Percentiles rank a stretch among this genome's conserved stretches.
These are phyloP conservation scores for Callipepla californica DNA, from an alignment of 2,113 vertebrate genomes.

Conservation along the genomic window DNA sequence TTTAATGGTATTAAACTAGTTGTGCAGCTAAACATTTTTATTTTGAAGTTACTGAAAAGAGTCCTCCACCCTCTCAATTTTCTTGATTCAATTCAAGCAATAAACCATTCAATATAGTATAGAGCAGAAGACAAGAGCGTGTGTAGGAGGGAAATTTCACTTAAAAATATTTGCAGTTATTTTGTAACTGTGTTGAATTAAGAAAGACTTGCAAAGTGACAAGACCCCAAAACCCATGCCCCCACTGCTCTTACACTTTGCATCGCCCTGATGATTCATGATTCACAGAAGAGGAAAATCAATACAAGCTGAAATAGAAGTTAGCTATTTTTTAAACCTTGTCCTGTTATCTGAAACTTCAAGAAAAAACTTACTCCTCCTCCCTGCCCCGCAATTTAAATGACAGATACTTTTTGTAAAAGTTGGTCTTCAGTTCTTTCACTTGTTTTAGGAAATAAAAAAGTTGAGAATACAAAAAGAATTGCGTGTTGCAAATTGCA, in stretches of 20 bases:
- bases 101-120: neutral
- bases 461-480: neutral
- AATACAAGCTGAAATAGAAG: neutral
- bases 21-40: neutral
- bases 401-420: neutral
- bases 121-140: neutral
- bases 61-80: neutral
- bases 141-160: constrained; percentile 18
- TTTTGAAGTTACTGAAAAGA: constrained; percentile 5
- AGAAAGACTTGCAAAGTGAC: neutral
- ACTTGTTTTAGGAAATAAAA: neutral
- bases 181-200: constrained; percentile 19
- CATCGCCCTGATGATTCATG: neutral
- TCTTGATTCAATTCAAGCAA: neutral
- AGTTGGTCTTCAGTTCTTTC: neutral
- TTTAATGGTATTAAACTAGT: neutral
- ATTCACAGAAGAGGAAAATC: neutral
- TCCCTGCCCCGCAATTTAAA: neutral
- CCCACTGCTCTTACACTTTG: neutral
- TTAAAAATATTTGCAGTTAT: neutral
- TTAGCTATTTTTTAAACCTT: neutral
- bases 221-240: neutral
- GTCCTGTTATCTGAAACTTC: neutral
- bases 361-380: neutral
- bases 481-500: neutral